Evolutionary conservation across 2,113 vertebrate species (phyloP).

Genomic region (Hippopotamus amphibius): DNA sequence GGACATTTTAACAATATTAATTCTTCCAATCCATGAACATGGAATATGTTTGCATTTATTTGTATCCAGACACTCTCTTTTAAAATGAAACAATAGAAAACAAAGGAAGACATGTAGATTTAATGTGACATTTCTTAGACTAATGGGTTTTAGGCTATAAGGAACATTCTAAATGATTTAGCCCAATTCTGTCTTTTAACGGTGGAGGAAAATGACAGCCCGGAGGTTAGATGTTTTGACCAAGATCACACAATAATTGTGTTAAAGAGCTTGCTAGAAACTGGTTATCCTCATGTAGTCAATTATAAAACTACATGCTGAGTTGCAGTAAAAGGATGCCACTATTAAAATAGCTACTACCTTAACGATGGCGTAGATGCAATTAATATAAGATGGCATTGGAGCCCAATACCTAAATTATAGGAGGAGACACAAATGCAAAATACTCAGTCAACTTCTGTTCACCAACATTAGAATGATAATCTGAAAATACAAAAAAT

Average conservation of each 20-base stretch:
- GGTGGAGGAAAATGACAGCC: neutral
- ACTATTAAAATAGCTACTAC: neutral
- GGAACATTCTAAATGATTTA: constrained; percentile 18
- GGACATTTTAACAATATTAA: neutral
- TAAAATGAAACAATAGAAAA: neutral
- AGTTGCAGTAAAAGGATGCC: neutral
- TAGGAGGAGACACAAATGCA: constrained; percentile 30
- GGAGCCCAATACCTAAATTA: neutral
- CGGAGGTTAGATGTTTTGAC: neutral
- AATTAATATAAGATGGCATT: neutral
- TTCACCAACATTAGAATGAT: neutral
- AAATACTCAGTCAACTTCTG: neutral
- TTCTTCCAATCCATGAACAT: neutral
- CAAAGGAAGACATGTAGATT: neutral
- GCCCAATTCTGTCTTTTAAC: neutral
- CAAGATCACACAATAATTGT: neutral
- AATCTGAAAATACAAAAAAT: neutral
- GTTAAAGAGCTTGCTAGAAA: neutral
- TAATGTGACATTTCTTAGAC: neutral
- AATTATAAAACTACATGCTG: neutral
- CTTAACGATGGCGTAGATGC: neutral
- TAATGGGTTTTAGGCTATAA: neutral
- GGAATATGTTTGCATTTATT: neutral
- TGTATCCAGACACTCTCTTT: neutral
- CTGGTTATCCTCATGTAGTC: neutral